A percentile compares a stretch with the other conserved stretches of the same genome.
phyloP scores from a whole-genome alignment of 2,113 vertebrate species.

The Alosa alosa region DNA sequence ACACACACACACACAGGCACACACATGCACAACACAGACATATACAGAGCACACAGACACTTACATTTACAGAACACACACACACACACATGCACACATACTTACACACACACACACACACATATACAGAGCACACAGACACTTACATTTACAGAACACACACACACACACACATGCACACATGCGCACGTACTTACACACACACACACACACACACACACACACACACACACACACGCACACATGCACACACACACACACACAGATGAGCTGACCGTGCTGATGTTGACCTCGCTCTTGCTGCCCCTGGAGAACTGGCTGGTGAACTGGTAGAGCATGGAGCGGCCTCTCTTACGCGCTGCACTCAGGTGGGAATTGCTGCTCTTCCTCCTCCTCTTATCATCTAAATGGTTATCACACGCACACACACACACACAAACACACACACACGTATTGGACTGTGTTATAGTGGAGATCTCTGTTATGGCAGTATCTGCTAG shows the following conservation, averaged over 20 bases:
- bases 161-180: background rate
- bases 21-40: background rate
- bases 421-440: background rate
- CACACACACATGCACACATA: background rate
- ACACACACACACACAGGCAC: background rate
- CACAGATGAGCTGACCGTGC: conserved; percentile 69
- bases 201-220: background rate
- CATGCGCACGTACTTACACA: background rate
- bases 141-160: too few relatives aligned
- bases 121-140: too few relatives aligned
- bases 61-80: background rate
- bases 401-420: conserved; percentile 53
- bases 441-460: background rate
- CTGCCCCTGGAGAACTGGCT: conserved; percentile 76
- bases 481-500: too few relatives aligned
- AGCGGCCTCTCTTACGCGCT: conserved; percentile 77
- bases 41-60: background rate
- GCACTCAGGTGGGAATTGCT: conserved; percentile 74
- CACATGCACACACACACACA: background rate
- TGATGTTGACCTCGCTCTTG: conserved; percentile 76
- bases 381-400: conserved; percentile 76
- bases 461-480: too few relatives aligned
- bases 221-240: background rate
- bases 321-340: conserved; percentile 80
- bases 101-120: background rate